Evolutionary conservation across 2,797 vertebrate species (phyloP), one percentile per base, ranked within the genome.

Genomic region (Betta splendens): DNA sequence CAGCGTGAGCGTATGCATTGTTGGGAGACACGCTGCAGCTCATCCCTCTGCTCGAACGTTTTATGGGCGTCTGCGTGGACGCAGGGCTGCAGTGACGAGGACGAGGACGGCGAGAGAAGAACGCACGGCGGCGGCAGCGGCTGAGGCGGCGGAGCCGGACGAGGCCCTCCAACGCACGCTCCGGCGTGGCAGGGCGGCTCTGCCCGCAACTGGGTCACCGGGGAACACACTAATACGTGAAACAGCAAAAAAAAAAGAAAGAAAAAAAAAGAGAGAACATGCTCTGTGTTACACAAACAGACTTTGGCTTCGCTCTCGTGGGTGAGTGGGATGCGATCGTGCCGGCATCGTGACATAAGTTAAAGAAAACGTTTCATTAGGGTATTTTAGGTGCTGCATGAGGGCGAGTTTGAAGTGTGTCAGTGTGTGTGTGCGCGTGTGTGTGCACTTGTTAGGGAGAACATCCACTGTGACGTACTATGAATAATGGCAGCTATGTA

Each of bases 121-220:
- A 65, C 32, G 54, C 67, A 59, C 28, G 1, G 56, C 63, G 73
- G 55, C 55, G 43, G 62, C 28, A 32, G 44, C 9, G 54, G 50
- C 36, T 6, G 65, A 62, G 64, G 66, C 16, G 26, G 44, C 36
- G 58, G 74, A 76, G 77, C 45, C 43, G 42, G 62, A 45, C 12
- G 7, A 75, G 79, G 72, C 62, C 80, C 69, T 60, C 9, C 6
- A 25, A 51, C 51, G 51, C 69, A 51, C 51, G 51, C 69, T 65
- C 57, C n/a, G 36, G 52, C 40, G 48, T 71, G 71, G 57, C 66
- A 73, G 57, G 81, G 79, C n/a, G 7, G 61, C 59, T 85, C 77
- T 80, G 79, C 83, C 83, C 83, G 83, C 80, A 92, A 90, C 65
- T 90, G 89, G 91, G 90, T 90, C 90, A 89, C 72, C 61, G 7